Base-by-base conservation (phyloP, 2,113 vertebrate genomes). In the Nettapus auritus region DNA sequence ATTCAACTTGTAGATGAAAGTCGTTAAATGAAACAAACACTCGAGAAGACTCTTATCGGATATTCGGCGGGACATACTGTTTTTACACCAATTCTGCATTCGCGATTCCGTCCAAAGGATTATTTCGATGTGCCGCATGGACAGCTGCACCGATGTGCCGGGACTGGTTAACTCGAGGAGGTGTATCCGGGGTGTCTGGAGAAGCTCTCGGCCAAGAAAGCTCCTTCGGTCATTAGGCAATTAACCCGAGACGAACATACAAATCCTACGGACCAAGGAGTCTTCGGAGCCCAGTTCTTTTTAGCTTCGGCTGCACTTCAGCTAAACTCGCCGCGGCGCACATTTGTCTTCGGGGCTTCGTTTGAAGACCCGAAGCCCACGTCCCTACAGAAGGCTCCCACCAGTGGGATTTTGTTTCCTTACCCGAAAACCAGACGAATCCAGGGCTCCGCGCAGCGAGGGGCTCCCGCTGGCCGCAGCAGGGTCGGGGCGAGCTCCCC, bases 111-210 rank as follows among this genome's bases (percentile, higher is more conserved):
- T 46, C 40, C 12, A 69, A 71, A 55, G 36, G 70, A 53, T 50
- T 84, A 90, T 94, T 93, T 96, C 95, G 88, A 95, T 96, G 66
- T 88, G 71, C 64, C 52, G 9, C 42, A 18, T 75, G 22, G 52
- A 12, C 29, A 56, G 71, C 85, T 70, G 79, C 83, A 7, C 46
- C 34, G 60, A 1, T 29, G 69, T 56, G 34, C 56, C 28, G 44
- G 64, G 73, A 50, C 88, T 46, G 57, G 29, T 62, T 68, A 71
- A 28, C 33, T 11, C 71, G 64, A 78, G 89, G 82, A 90, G 86
- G 63, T 91, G 90, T 56, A 75, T n/a, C 80, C 88, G 7, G 19
- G 20, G 17, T 20, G 33, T 73, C 64, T 15, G 73, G 73, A 52
- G 75, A 33, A 96, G n/a, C 19, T 80, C 36, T 70, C 38, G 55